Percentiles rank a stretch among this genome's conserved stretches.
These are phyloP conservation scores for Amblyjoppa fuscipennis DNA, from an alignment of 2,888 invertebrate species.

Conservation along the genomic window DNA sequence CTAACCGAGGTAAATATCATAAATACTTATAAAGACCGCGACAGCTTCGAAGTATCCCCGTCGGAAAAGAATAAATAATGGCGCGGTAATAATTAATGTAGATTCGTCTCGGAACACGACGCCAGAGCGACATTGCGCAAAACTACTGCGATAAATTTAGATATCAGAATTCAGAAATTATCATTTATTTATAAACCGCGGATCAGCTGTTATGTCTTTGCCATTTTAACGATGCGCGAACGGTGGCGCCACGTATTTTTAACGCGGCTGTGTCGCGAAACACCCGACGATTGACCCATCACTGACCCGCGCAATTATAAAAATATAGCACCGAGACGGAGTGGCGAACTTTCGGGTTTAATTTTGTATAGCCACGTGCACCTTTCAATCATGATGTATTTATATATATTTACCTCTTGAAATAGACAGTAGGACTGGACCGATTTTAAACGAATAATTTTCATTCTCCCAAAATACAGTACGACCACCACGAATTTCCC, in stretches of 20 bases:
- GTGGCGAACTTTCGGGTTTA: not conserved
- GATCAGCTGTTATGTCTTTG: conserved; percentile 76
- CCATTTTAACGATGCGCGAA: conserved; percentile 9
- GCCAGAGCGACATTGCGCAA: conserved; percentile 72
- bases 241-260: conserved; percentile 39
- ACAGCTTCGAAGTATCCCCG: conserved; percentile 14
- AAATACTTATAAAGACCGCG: not conserved
- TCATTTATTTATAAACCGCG: conserved; percentile 77
- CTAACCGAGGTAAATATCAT: conserved; percentile 90
- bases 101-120: conserved; percentile 11
- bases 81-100: not conserved
- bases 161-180: conserved; percentile 55
- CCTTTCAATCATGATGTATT: not conserved
- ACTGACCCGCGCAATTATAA: conserved; percentile 58
- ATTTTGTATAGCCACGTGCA: not conserved
- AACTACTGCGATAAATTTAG: conserved; percentile 78
- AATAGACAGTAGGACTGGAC: not conserved
- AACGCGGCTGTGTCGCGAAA: conserved; percentile 29
- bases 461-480: conserved; percentile 88
- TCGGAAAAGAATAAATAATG: conserved; percentile 69
- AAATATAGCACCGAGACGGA: conserved; percentile 11
- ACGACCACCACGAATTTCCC: conserved; percentile 99
- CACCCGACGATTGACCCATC: conserved; percentile 13
- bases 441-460: conserved; percentile 47
- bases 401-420: not conserved